Conservation (phyloP, 2,113 vertebrate species). For the Podarcis cretensis region DNA sequence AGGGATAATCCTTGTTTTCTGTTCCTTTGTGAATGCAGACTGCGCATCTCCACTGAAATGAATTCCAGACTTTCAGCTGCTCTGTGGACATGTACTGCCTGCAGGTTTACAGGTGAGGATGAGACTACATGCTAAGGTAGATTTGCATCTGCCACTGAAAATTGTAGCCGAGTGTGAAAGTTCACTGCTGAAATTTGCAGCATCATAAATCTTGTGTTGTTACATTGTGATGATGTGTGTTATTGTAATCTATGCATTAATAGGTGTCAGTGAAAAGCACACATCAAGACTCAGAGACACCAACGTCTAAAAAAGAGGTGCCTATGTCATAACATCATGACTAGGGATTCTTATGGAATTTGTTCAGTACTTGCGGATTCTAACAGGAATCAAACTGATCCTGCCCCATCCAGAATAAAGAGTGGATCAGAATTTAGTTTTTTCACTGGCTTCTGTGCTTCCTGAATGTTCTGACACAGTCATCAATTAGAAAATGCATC, state of each 20-base stretch:
- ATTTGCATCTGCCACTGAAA: not conserved
- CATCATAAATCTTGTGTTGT: not conserved
- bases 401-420: not conserved
- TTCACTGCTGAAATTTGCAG: not conserved
- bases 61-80: not conserved
- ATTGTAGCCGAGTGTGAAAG: not conserved
- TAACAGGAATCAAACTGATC: not conserved
- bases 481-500: not conserved
- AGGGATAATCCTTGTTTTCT: not conserved
- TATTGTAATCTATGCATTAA: not conserved
- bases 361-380: not conserved
- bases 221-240: not conserved
- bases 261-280: not conserved
- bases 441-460: not conserved
- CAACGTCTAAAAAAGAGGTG: too few relatives aligned
- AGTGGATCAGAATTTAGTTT: not conserved
- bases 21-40: not conserved
- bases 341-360: not conserved
- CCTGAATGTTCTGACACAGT: not conserved
- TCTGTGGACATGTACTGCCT: not conserved
- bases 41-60: not conserved
- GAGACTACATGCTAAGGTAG: not conserved
- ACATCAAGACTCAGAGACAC: not conserved
- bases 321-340: too few relatives aligned
- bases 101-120: not conserved